phyloP scores from a whole-genome alignment of 2,113 vertebrate genomes.

The Caranx melampygus region DNA sequence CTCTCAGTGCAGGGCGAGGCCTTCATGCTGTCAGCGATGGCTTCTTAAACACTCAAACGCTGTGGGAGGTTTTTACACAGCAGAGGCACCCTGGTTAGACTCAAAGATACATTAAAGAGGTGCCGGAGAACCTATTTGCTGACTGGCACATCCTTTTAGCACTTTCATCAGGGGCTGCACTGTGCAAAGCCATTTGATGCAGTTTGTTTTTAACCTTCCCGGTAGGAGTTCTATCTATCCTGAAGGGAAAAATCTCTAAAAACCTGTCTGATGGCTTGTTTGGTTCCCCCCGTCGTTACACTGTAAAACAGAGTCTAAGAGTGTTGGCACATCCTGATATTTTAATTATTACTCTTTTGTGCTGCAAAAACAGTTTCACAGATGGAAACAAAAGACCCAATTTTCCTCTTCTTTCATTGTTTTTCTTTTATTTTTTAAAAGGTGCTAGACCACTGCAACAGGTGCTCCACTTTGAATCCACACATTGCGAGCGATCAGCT shows the following conservation, averaged over 20 bases:
- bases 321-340: conserved; percentile 9
- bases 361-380: background rate
- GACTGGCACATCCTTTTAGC: conserved; percentile 71
- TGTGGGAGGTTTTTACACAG: conserved; percentile 57
- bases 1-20: conserved; percentile 18
- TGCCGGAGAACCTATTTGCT: conserved; percentile 60
- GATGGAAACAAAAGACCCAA: background rate
- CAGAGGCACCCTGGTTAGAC: conserved; percentile 58
- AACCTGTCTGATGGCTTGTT: conserved; percentile 34
- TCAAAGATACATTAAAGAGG: conserved; percentile 69
- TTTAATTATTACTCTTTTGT: background rate
- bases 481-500: background rate
- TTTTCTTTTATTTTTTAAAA: background rate
- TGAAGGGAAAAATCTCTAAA: conserved; percentile 28
- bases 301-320: background rate
- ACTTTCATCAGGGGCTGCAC: conserved; percentile 56
- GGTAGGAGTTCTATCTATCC: conserved; percentile 40
- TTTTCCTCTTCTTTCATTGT: background rate
- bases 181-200: conserved; percentile 56
- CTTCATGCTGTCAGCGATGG: conserved; percentile 28
- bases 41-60: conserved; percentile 41
- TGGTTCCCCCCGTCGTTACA: conserved; percentile 27
- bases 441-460: background rate
- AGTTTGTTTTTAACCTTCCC: conserved; percentile 64
- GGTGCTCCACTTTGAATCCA: background rate